Evolutionary conservation across 2,113 vertebrate genomes (phyloP).

Genomic region (Scytalopus superciliaris): DNA sequence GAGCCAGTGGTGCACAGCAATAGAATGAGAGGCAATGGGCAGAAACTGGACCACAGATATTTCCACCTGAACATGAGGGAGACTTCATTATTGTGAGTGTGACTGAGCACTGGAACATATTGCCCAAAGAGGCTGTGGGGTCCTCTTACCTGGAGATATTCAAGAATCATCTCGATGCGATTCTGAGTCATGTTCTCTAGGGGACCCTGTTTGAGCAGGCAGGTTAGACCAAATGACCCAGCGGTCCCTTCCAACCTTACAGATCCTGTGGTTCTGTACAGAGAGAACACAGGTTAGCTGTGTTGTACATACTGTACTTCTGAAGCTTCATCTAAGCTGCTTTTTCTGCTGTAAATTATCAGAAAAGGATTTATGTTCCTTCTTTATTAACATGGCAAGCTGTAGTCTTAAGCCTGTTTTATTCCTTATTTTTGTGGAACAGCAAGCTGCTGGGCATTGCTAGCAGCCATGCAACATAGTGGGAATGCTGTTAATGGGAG

Average conservation of each 20-base stretch:
- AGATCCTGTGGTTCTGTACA: neutral
- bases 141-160: neutral
- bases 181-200: neutral
- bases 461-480: neutral
- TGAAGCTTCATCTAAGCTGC: neutral
- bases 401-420: neutral
- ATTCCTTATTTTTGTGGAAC: neutral
- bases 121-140: neutral
- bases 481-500: neutral
- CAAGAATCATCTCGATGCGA: neutral
- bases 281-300: neutral
- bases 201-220: neutral
- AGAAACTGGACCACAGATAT: neutral
- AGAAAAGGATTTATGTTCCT: neutral
- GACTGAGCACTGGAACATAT: neutral
- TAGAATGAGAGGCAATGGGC: neutral
- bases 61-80: neutral
- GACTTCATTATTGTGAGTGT: neutral
- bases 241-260: neutral
- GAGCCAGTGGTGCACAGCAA: neutral
- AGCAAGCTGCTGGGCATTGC: neutral
- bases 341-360: neutral
- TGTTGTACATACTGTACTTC: neutral
- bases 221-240: neutral
- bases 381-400: neutral